A percentile compares a stretch with the other conserved stretches of the same genome.
Evolutionary conservation across 2,797 vertebrate species (phyloP).

Genomic region (Sebastes nivosus): DNA sequence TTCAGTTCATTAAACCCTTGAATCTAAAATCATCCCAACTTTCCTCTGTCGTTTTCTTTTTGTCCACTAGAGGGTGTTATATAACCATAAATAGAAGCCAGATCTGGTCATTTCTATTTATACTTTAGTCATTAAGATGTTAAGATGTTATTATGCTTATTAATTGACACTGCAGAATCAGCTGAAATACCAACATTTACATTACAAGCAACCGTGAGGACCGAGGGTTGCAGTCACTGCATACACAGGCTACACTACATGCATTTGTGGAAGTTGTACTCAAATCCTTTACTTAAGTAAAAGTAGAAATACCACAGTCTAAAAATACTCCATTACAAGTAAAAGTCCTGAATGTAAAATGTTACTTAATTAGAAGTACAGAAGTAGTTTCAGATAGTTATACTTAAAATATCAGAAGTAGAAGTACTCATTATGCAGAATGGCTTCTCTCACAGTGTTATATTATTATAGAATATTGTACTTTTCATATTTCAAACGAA

Average conservation of each 20-base stretch:
- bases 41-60: neutral
- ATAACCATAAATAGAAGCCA: neutral
- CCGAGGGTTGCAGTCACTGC: neutral
- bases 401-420: too few species aligned
- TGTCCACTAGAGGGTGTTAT: conserved; percentile 44
- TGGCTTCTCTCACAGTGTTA: too few species aligned
- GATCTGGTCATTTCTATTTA: neutral
- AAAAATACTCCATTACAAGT: too few species aligned
- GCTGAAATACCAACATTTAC: neutral
- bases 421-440: too few species aligned
- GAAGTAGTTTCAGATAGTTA: too few species aligned
- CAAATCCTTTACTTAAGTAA: too few species aligned
- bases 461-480: too few species aligned
- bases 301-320: too few species aligned
- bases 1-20: neutral
- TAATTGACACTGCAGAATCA: neutral
- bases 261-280: neutral
- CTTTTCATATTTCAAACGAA: too few species aligned
- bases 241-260: neutral
- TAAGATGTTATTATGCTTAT: too few species aligned
- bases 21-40: rapidly evolving
- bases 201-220: neutral
- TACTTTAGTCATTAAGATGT: neutral
- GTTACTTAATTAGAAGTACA: too few species aligned
- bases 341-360: too few species aligned